phyloP scores from a whole-genome alignment of 2,797 vertebrate species.

The Alectoris magna region DNA sequence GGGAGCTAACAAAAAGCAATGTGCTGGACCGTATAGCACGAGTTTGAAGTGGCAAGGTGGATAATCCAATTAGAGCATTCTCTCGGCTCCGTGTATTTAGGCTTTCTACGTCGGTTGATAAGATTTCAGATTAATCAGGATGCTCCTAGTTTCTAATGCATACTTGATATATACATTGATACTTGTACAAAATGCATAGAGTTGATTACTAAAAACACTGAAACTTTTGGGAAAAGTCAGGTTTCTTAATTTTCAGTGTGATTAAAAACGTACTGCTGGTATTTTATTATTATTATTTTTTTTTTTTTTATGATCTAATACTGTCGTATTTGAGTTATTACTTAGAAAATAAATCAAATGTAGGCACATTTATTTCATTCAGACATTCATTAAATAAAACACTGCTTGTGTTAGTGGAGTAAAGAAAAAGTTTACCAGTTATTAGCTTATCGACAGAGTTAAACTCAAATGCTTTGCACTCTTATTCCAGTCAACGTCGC shows the following conservation, averaged over 20 bases:
- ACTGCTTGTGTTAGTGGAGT: conserved; percentile 85
- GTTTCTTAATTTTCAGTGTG: conserved; percentile 79
- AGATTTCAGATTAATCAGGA: conserved; percentile 74
- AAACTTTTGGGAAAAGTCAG: conserved; percentile 78
- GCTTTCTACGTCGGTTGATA: conserved; percentile 28
- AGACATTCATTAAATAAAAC: conserved; percentile 88
- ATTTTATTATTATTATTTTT: conserved; percentile 37
- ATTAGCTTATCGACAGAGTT: conserved; percentile 83
- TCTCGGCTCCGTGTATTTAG: conserved; percentile 66
- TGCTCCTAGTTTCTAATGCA: conserved; percentile 61
- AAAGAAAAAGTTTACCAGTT: conserved; percentile 78
- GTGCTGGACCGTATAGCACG: conserved; percentile 53
- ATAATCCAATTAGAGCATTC: conserved; percentile 53
- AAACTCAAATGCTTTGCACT: conserved; percentile 78
- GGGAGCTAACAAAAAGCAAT: conserved; percentile 55
- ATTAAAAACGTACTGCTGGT: conserved; percentile 84
- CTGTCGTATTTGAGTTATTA: conserved; percentile 76
- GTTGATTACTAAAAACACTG: conserved; percentile 80
- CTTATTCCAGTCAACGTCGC: conserved; percentile 88
- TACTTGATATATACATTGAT: conserved; percentile 72
- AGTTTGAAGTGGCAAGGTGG: conserved; percentile 47
- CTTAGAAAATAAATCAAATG: conserved; percentile 78
- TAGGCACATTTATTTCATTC: conserved; percentile 85
- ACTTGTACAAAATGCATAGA: conserved; percentile 85
- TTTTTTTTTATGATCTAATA: conserved; percentile 78